These are phyloP conservation scores for Aphis craccivora DNA, from an alignment of 1,140 invertebrate species.

Conservation along the genomic window DNA sequence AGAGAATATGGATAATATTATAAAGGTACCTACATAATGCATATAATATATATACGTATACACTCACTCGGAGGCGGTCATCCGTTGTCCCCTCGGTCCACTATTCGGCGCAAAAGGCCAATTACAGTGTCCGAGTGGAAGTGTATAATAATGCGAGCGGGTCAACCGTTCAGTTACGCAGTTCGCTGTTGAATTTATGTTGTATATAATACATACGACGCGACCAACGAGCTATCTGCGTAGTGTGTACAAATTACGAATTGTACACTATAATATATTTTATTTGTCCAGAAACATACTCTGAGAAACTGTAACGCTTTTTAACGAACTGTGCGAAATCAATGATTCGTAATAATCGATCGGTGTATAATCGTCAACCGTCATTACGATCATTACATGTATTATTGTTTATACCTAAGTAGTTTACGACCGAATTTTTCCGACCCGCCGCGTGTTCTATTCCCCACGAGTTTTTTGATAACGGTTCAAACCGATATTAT, in stretches of 20 bases:
- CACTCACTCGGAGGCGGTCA: not conserved
- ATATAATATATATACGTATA: not conserved
- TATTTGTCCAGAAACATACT: not conserved
- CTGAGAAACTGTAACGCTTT: not conserved
- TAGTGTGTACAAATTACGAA: not conserved
- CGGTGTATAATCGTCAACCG: not conserved
- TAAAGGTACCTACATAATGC: not conserved
- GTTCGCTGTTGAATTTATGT: not conserved
- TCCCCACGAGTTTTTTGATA: not conserved
- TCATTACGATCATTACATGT: not conserved
- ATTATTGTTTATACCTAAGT: not conserved
- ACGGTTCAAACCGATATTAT: not conserved
- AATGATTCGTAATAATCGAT: constrained; percentile 28
- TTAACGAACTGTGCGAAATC: constrained; percentile 42
- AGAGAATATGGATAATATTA: not conserved
- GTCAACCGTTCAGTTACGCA: not conserved
- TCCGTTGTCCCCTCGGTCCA: not conserved
- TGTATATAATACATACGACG: not conserved
- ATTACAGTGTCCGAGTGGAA: not conserved
- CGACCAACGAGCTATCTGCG: not conserved
- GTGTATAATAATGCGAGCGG: not conserved
- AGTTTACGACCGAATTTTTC: not conserved
- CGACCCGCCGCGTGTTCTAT: not conserved
- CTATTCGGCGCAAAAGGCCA: not conserved
- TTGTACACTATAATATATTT: not conserved